phyloP scores from a whole-genome alignment of 2,797 vertebrate genomes.

The Euphonia xanthogaster region DNA sequence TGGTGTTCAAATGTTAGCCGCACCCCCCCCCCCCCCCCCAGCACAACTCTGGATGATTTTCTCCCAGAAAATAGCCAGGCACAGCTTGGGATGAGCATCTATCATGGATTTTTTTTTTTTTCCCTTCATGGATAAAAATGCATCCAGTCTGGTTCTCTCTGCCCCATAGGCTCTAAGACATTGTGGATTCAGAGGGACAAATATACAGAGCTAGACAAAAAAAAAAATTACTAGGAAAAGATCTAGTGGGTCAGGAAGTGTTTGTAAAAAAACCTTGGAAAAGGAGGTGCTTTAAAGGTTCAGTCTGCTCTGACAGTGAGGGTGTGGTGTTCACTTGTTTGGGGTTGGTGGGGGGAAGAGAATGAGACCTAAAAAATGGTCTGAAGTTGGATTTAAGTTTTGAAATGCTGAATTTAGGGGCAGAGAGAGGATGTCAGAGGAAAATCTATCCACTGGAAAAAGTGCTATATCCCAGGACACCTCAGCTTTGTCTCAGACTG shows the following conservation, averaged over 20 bases:
- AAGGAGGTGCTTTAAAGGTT: background rate
- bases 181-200: background rate
- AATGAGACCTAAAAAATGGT: background rate
- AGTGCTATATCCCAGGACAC: background rate
- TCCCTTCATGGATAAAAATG: background rate
- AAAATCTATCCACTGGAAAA: background rate
- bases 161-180: background rate
- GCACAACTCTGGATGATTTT: background rate
- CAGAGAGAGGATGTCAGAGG: background rate
- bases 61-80: background rate
- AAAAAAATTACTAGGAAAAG: background rate
- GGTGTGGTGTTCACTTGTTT: background rate
- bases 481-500: background rate
- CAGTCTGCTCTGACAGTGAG: background rate
- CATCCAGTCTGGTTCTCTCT: background rate
- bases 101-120: background rate
- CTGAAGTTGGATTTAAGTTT: background rate
- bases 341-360: background rate
- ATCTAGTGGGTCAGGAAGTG: background rate
- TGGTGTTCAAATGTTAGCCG: background rate
- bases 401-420: accelerated
- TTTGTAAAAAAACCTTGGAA: background rate
- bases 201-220: background rate
- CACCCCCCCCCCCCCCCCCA: too few species aligned
- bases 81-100: background rate